These are phyloP conservation scores for Babyrousa celebensis DNA, from an alignment of 2,797 vertebrate species.

Conservation along the genomic window DNA sequence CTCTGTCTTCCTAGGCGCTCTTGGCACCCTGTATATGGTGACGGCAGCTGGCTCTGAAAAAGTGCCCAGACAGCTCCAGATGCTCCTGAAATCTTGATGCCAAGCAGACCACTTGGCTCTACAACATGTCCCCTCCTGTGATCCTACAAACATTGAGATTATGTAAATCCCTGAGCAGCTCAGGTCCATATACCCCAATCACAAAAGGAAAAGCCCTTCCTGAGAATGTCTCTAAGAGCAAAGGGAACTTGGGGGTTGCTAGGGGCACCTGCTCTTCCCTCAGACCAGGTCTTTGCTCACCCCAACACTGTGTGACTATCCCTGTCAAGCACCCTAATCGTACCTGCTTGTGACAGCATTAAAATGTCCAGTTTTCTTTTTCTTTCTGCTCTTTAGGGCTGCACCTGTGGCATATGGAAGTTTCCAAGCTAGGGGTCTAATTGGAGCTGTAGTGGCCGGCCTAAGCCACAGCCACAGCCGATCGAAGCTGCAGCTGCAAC, in stretches of 20 bases:
- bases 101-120: neutral
- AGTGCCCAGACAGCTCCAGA: neutral
- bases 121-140: neutral
- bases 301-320: neutral
- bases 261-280: fast-evolving
- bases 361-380: neutral
- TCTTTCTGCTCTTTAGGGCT: no score
- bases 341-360: neutral
- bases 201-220: neutral
- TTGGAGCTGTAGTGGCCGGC: no score
- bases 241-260: neutral
- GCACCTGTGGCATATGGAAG: no score
- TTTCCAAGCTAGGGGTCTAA: no score
- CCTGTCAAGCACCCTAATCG: neutral
- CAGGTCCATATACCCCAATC: neutral
- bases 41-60: neutral
- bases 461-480: no score
- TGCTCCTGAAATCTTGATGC: neutral
- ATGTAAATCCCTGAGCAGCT: neutral
- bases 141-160: neutral
- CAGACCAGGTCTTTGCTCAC: neutral
- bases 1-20: neutral
- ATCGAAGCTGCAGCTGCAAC: no score
- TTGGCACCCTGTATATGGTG: neutral
- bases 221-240: fast-evolving